Percentiles rank a stretch among this genome's conserved stretches.
Conservation (phyloP, 2,113 vertebrate species). For the Rhinolophus ferrumequinum region DNA sequence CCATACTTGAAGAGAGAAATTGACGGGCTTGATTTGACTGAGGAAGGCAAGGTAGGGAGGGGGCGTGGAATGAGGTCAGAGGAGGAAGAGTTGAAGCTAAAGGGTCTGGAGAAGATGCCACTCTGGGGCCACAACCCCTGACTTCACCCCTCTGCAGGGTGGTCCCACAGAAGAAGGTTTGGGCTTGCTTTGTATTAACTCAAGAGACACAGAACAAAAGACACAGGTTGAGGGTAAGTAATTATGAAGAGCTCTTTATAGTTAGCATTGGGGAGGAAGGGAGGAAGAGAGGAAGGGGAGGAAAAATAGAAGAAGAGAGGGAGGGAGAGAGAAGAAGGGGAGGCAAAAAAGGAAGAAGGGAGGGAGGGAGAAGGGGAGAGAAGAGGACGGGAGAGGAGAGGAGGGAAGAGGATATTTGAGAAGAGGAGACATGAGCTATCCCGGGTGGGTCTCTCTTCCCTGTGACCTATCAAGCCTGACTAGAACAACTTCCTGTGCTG, state of each 20-base stretch:
- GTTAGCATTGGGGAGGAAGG: background rate
- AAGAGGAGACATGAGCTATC: background rate
- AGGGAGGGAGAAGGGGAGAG: too few species aligned
- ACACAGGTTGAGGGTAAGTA: background rate
- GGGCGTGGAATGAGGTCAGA: background rate
- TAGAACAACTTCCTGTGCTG: background rate
- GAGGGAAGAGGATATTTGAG: too few species aligned
- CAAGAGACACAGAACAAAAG: background rate
- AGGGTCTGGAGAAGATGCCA: background rate
- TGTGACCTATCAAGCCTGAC: background rate
- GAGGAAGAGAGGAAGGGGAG: accelerated
- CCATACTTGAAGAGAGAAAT: background rate
- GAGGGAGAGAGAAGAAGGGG: too few species aligned
- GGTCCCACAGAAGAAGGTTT: background rate
- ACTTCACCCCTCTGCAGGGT: background rate
- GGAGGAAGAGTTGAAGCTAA: background rate
- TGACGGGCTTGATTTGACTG: background rate
- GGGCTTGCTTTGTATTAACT: background rate
- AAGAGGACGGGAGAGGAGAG: accelerated
- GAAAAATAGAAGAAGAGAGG: background rate
- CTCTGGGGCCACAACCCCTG: background rate
- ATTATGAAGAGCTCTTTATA: background rate
- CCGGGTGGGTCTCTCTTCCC: background rate
- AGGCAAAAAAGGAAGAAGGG: background rate
- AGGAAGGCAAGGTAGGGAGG: background rate